A percentile compares a stretch with the other conserved stretches of the same genome.
Conservation (phyloP, 2,113 vertebrate species). For the Brachionichthys hirsutus region DNA sequence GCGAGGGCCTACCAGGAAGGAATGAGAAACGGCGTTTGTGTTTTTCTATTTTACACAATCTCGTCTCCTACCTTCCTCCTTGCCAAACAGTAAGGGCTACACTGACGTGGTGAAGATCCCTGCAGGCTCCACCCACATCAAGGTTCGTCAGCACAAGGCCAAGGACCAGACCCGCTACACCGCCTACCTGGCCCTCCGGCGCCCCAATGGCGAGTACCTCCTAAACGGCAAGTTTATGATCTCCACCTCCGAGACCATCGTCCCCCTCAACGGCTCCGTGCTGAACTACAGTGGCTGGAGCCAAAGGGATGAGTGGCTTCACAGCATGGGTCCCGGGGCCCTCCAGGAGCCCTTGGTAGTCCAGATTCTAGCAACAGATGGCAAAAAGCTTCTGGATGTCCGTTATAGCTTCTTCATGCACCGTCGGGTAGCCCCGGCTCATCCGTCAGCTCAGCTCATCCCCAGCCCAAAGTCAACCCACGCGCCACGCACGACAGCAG, state of each 20-base stretch:
- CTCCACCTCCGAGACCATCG: constrained; percentile 94
- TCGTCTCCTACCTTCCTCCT: background rate
- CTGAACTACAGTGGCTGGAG: constrained; percentile 99
- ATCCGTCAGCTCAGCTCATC: constrained; percentile 32
- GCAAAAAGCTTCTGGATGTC: constrained; percentile 86
- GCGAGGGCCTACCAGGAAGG: too few species aligned
- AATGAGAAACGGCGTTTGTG: too few species aligned
- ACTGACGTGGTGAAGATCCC: constrained; percentile 96
- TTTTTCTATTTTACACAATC: too few species aligned
- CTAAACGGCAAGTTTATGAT: constrained; percentile 98
- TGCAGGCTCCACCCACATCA: constrained; percentile 91
- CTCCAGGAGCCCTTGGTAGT: constrained; percentile 85
- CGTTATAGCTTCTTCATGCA: constrained; percentile 96
- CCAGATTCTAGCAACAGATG: constrained; percentile 93
- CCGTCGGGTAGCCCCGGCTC: constrained; percentile 68
- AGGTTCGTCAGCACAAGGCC: constrained; percentile 92
- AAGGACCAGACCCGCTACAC: constrained; percentile 92
- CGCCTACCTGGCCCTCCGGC: constrained; percentile 91
- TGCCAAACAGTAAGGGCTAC: constrained; percentile 89
- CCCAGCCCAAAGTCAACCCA: constrained; percentile 7
- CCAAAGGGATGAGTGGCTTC: constrained; percentile 89
- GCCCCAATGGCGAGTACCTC: constrained; percentile 88
- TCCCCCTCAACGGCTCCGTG: constrained; percentile 90
- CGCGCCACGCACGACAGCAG: constrained; percentile 10
- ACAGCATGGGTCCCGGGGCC: constrained; percentile 90